These are phyloP conservation scores for Antheraea assamensis DNA, from an alignment of 2,888 invertebrate genomes.

Conservation along the genomic window DNA sequence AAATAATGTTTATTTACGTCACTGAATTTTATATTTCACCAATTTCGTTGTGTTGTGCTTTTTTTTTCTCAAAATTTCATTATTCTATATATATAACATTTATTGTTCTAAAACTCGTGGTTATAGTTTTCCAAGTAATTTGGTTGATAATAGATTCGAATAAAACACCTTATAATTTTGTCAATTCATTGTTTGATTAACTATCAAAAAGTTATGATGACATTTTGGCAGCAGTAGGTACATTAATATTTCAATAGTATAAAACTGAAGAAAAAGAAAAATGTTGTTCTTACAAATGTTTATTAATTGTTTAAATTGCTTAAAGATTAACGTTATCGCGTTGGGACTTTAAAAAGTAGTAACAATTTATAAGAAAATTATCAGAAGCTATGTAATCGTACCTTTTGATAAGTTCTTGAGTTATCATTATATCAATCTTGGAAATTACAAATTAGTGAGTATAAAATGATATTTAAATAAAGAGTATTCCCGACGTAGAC, in stretches of 20 bases:
- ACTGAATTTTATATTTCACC: background rate
- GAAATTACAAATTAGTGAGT: background rate
- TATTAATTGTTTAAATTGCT: too few species aligned
- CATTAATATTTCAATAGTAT: too few species aligned
- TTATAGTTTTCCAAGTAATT: background rate
- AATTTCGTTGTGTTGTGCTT: background rate
- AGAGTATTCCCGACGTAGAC: background rate
- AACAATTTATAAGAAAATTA: background rate
- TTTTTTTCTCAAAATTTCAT: background rate
- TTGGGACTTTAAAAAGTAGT: background rate
- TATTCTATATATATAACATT: background rate
- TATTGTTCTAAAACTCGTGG: too few species aligned
- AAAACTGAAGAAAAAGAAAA: too few species aligned
- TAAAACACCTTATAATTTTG: background rate
- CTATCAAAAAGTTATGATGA: too few species aligned
- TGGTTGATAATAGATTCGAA: background rate
- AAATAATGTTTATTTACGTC: background rate
- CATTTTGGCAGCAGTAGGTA: too few species aligned
- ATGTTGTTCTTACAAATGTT: too few species aligned
- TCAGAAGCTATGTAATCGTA: background rate
- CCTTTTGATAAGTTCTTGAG: background rate
- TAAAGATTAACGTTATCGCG: background rate
- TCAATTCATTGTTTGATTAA: background rate
- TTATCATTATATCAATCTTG: background rate
- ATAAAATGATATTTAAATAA: conserved; percentile 1